These are phyloP conservation scores for Zootermopsis nevadensis DNA, from an alignment of 2,888 invertebrate genomes.

Conservation along the genomic window DNA sequence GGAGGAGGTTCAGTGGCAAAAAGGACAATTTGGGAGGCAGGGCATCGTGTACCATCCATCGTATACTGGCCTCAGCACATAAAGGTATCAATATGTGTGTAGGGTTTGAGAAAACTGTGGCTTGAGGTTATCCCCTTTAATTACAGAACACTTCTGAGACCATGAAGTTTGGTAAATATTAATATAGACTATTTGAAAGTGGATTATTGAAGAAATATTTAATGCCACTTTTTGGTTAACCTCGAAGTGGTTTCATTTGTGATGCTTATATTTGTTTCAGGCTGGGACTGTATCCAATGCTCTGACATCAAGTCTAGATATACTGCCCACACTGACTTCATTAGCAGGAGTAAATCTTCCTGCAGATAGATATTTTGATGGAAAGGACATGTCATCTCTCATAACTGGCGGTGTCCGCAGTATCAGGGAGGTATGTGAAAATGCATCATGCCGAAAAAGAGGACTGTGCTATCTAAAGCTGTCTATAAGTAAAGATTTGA, in stretches of 20 bases:
- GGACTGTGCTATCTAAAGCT: too few species aligned
- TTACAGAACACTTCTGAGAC: too few species aligned
- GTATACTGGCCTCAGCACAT: conserved; percentile 53
- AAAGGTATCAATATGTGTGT: not conserved
- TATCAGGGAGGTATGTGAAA: conserved; percentile 12
- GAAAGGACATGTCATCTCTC: conserved; percentile 46
- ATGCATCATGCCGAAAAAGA: not conserved
- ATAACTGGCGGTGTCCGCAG: not conserved
- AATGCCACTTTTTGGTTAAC: too few species aligned
- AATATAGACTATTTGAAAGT: too few species aligned
- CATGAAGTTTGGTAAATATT: too few species aligned
- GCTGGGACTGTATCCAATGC: conserved; percentile 48
- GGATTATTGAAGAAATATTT: too few species aligned
- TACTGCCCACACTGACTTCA: conserved; percentile 55
- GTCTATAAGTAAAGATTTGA: too few species aligned
- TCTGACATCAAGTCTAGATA: conserved; percentile 53
- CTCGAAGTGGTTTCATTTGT: too few species aligned
- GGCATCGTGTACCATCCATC: conserved; percentile 56
- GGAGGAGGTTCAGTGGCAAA: conserved; percentile 54
- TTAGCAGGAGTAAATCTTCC: conserved; percentile 51
- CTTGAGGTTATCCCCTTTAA: too few species aligned
- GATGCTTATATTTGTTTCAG: conserved; percentile 37
- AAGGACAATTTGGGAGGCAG: conserved; percentile 57
- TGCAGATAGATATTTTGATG: conserved; percentile 53
- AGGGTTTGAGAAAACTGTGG: too few species aligned